These are phyloP conservation scores for Periophthalmodon schlosseri DNA, from an alignment of 2,113 vertebrate genomes.

Conservation along the genomic window DNA sequence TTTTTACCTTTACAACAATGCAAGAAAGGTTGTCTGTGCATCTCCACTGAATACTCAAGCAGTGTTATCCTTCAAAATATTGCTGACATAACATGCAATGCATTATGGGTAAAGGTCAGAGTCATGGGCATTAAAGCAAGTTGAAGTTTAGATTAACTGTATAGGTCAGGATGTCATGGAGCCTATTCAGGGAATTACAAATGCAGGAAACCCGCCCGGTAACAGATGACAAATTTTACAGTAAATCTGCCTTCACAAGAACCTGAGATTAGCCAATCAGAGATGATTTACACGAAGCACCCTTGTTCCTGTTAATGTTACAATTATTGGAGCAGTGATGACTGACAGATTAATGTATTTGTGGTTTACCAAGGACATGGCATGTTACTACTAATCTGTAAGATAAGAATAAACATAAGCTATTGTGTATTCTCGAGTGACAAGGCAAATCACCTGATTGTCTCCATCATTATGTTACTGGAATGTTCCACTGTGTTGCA, in stretches of 20 bases:
- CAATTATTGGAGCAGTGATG: not conserved
- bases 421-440: not conserved
- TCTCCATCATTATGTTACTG: too few species aligned
- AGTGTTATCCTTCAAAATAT: conserved; percentile 14
- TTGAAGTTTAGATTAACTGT: not conserved
- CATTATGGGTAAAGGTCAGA: conserved; percentile 14
- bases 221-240: conserved; percentile 5
- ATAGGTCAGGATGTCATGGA: not conserved
- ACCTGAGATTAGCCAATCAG: not conserved
- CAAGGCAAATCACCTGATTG: too few species aligned
- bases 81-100: conserved; percentile 11
- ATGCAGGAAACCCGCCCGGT: not conserved
- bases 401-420: not conserved
- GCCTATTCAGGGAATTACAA: not conserved
- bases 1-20: not conserved
- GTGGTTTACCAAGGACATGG: not conserved
- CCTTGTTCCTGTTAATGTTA: conserved; percentile 22
- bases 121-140: not conserved
- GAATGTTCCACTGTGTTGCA: too few species aligned
- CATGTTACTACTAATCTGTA: not conserved
- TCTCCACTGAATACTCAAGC: conserved; percentile 10
- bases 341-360: not conserved
- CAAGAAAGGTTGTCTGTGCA: not conserved
- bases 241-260: not conserved
- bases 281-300: not conserved